phyloP scores from a whole-genome alignment of 2,888 invertebrate genomes.

The Cabera pusaria region DNA sequence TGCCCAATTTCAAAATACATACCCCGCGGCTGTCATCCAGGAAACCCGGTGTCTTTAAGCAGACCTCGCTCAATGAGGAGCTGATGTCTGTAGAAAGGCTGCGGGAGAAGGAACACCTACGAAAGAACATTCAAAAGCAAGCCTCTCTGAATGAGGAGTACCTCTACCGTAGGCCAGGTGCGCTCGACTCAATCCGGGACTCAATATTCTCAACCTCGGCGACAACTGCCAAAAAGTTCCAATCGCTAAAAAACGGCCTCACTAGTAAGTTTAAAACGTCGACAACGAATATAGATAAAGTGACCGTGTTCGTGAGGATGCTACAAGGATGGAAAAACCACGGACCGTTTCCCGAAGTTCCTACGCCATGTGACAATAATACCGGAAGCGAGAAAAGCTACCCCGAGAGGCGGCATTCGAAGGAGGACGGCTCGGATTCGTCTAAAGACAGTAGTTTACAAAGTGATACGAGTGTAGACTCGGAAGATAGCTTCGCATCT shows the following conservation, averaged over 20 bases:
- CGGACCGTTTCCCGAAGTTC: slow-evolving; percentile 75
- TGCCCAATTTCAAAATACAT: slow-evolving; percentile 86
- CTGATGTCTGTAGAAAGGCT: slow-evolving; percentile 93
- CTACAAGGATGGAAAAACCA: slow-evolving; percentile 91
- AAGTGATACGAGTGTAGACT: slow-evolving; percentile 96
- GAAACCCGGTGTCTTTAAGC: slow-evolving; percentile 88
- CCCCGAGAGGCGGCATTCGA: slow-evolving; percentile 89
- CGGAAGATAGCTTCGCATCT: slow-evolving; percentile 96
- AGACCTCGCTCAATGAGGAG: slow-evolving; percentile 94
- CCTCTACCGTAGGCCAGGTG: slow-evolving; percentile 86
- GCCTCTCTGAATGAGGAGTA: slow-evolving; percentile 94
- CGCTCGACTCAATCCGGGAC: slow-evolving; percentile 88
- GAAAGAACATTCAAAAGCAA: slow-evolving; percentile 94
- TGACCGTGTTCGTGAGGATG: slow-evolving; percentile 92
- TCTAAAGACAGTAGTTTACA: slow-evolving; percentile 95
- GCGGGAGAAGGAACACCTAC: slow-evolving; percentile 91
- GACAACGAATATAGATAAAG: slow-evolving; percentile 92
- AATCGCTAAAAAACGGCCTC: slow-evolving; percentile 90
- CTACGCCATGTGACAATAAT: slow-evolving; percentile 73
- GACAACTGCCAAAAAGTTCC: slow-evolving; percentile 88
- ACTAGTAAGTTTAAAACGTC: slow-evolving; percentile 93
- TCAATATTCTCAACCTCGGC: slow-evolving; percentile 88
- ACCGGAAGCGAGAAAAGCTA: slow-evolving; percentile 67
- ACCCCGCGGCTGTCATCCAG: slow-evolving; percentile 69
- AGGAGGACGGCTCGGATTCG: slow-evolving; percentile 94